phyloP scores from a whole-genome alignment of 2,797 vertebrate genomes.

The Acipenser oxyrinchus region DNA sequence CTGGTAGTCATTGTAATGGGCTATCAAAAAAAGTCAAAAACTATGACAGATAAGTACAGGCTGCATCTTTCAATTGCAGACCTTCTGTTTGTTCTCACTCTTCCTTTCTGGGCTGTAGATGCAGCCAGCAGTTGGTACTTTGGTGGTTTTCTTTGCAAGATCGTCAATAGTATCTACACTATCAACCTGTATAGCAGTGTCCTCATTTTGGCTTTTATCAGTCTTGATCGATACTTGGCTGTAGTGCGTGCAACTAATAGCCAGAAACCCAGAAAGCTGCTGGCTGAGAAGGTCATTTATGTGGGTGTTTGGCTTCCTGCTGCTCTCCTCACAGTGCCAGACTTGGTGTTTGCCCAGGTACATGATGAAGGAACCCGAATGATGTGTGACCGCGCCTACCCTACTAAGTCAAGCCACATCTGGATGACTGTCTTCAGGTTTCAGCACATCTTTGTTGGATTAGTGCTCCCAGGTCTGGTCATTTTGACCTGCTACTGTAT shows the following conservation, averaged over 20 bases:
- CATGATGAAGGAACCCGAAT: slow-evolving; percentile 39
- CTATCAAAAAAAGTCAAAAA: slow-evolving; percentile 86
- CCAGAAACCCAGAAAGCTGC: slow-evolving; percentile 70
- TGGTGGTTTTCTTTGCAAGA: slow-evolving; percentile 75
- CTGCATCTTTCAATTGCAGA: slow-evolving; percentile 92
- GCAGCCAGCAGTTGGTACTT: slow-evolving; percentile 82
- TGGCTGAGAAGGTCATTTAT: slow-evolving; percentile 83
- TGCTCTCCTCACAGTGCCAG: slow-evolving; percentile 77
- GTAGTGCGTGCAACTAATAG: slow-evolving; percentile 92
- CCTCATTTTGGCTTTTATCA: slow-evolving; percentile 93
- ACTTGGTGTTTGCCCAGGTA: slow-evolving; percentile 77
- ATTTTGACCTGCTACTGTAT: slow-evolving; percentile 93
- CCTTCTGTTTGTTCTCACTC: slow-evolving; percentile 85
- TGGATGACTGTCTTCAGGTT: slow-evolving; percentile 82
- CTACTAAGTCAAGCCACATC: slow-evolving; percentile 31
- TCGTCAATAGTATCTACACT: slow-evolving; percentile 89
- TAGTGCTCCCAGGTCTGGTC: slow-evolving; percentile 83
- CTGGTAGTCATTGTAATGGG: slow-evolving; percentile 92
- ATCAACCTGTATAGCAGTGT: slow-evolving; percentile 95
- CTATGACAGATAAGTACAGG: slow-evolving; percentile 95
- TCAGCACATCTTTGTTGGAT: slow-evolving; percentile 87
- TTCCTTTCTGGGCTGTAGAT: slow-evolving; percentile 95
- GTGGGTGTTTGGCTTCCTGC: slow-evolving; percentile 90
- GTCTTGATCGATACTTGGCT: slow-evolving; percentile 87
- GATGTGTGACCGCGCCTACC: slow-evolving; percentile 80